Conservation (phyloP, 2,888 invertebrate genomes). For the Dryadula phaetusa region DNA sequence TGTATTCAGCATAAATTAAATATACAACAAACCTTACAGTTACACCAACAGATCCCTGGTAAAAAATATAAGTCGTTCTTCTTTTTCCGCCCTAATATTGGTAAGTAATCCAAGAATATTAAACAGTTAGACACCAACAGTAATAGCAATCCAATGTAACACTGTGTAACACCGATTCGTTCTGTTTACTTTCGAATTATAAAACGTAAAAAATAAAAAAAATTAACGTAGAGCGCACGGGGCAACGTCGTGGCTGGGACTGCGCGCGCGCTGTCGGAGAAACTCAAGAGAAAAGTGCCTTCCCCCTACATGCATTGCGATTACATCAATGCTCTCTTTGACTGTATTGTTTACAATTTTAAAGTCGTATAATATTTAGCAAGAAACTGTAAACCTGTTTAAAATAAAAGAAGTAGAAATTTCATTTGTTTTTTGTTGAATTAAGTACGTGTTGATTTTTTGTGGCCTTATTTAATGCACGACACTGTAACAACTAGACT, state of each 20-base stretch:
- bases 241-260: slow-evolving; percentile 61
- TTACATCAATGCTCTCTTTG: slow-evolving; percentile 75
- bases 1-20: slow-evolving; percentile 29
- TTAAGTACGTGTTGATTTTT: not conserved
- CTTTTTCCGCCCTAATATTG: slow-evolving; percentile 52
- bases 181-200: slow-evolving; percentile 46
- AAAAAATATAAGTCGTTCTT: slow-evolving; percentile 53
- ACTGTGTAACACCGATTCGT: slow-evolving; percentile 45
- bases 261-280: slow-evolving; percentile 70
- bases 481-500: not conserved
- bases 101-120: slow-evolving; percentile 55
- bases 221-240: slow-evolving; percentile 60
- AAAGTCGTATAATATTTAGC: slow-evolving; percentile 7
- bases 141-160: slow-evolving; percentile 43
- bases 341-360: slow-evolving; percentile 53
- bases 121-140: slow-evolving; percentile 55
- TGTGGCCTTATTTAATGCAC: not conserved
- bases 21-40: slow-evolving; percentile 69
- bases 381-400: slow-evolving; percentile 3
- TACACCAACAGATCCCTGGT: slow-evolving; percentile 60
- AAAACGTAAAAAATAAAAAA: slow-evolving; percentile 14
- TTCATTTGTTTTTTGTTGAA: not conserved
- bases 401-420: slow-evolving; percentile 2
- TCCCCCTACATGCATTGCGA: slow-evolving; percentile 63
- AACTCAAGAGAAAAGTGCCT: slow-evolving; percentile 79